A percentile compares a stretch with the other conserved stretches of the same genome.
phyloP scores from a whole-genome alignment of 92 coral and sea anemone species.

The Porites rus region DNA sequence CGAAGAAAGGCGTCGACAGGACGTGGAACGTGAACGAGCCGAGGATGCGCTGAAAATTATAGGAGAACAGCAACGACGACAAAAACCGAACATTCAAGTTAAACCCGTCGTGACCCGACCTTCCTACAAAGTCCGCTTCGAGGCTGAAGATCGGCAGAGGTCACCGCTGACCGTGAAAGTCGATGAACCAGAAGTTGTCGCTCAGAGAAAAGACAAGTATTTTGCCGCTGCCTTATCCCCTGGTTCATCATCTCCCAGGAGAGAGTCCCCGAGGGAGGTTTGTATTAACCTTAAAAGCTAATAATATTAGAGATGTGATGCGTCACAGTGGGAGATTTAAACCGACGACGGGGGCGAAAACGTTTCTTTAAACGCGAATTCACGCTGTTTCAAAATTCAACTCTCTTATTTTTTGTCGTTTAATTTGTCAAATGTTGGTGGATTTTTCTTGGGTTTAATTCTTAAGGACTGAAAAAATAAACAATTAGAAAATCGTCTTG shows the following conservation, averaged over 20 bases:
- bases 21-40: conserved; percentile 51
- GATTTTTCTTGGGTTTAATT: no score
- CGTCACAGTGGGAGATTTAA: no score
- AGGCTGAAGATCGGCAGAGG: conserved; percentile 41
- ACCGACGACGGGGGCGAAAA: no score
- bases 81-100: conserved; percentile 39
- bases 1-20: conserved; percentile 60
- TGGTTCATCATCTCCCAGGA: conserved; percentile 26
- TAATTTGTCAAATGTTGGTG: no score
- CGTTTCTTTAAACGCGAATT: no score
- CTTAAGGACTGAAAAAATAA: no score
- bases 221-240: conserved; percentile 20
- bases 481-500: no score
- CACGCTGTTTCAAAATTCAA: no score
- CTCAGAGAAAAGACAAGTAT: conserved; percentile 10
- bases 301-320: neutral
- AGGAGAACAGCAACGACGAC: conserved; percentile 61
- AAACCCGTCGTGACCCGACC: conserved; percentile 36
- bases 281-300: neutral
- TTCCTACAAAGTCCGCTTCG: conserved; percentile 50
- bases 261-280: conserved; percentile 44
- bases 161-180: conserved; percentile 46
- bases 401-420: neutral
- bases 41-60: conserved; percentile 72
- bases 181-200: conserved; percentile 36